Conservation (phyloP, 2,888 invertebrate species). For the Euproctis similis region DNA sequence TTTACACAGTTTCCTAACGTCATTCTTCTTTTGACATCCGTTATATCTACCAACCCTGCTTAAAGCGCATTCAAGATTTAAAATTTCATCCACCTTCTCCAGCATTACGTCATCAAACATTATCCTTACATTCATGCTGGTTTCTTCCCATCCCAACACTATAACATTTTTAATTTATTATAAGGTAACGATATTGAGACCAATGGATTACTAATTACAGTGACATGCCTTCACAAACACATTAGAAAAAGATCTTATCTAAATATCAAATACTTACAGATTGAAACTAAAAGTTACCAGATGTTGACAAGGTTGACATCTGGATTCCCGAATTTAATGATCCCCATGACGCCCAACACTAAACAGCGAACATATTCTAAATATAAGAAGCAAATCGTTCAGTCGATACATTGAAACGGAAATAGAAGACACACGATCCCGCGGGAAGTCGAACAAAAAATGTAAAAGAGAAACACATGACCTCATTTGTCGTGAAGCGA, state of each 20-base stretch:
- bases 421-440: slow-evolving; percentile 75
- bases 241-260: slow-evolving; percentile 17
- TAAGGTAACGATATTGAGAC: no score
- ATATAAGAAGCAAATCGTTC: slow-evolving; percentile 71
- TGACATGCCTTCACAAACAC: slow-evolving; percentile 15
- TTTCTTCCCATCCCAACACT: no score
- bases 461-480: slow-evolving; percentile 73
- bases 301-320: slow-evolving; percentile 54
- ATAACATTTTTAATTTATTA: no score
- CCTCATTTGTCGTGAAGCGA: slow-evolving; percentile 70
- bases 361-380: slow-evolving; percentile 72
- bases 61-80: no score
- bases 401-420: slow-evolving; percentile 67
- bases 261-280: slow-evolving; percentile 35
- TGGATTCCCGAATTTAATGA: slow-evolving; percentile 62
- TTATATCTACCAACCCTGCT: no score
- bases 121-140: no score
- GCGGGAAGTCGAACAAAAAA: slow-evolving; percentile 69
- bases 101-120: no score
- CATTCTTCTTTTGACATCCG: no score
- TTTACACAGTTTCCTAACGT: no score
- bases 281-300: slow-evolving; percentile 47
- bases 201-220: no score
- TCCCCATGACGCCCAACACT: slow-evolving; percentile 63
- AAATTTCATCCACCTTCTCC: no score